Percentiles rank a stretch among this genome's conserved stretches.
phyloP scores from a whole-genome alignment of 2,888 invertebrate species.

The Drosophila eohydei region DNA sequence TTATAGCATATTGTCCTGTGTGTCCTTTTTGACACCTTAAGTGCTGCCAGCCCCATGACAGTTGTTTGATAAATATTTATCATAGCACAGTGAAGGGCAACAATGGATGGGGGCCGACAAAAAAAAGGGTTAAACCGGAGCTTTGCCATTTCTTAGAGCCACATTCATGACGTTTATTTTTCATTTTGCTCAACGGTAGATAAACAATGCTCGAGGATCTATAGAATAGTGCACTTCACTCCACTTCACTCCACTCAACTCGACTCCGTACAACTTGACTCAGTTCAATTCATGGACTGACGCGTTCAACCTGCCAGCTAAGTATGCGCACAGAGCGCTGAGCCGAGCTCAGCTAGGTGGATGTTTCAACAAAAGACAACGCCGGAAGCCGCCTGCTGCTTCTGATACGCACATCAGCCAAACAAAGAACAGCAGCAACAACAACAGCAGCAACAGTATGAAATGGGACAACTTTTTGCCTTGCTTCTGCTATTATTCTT shows the following conservation, averaged over 20 bases:
- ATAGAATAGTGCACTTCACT: conserved; percentile 38
- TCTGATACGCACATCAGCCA: conserved; percentile 45
- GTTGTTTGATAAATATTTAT: conserved; percentile 65
- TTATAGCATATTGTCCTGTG: conserved; percentile 32
- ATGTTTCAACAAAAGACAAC: conserved; percentile 52
- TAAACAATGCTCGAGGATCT: conserved; percentile 46
- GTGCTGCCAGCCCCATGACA: conserved; percentile 56
- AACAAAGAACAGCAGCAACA: conserved; percentile 13
- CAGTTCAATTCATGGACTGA: conserved; percentile 26
- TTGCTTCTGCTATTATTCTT: conserved; percentile 63
- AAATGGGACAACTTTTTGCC: conserved; percentile 35
- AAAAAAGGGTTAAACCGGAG: conserved; percentile 34
- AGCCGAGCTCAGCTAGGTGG: conserved; percentile 29
- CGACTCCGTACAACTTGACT: background rate
- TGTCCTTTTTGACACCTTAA: conserved; percentile 65
- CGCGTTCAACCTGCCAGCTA: conserved; percentile 44
- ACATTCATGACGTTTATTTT: conserved; percentile 49
- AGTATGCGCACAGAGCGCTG: conserved; percentile 32
- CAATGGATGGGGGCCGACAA: conserved; percentile 19
- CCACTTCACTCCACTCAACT: conserved; percentile 9
- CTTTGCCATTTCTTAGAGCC: conserved; percentile 30
- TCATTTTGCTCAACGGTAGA: conserved; percentile 55
- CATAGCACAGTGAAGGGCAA: conserved; percentile 29
- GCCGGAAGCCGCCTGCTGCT: conserved; percentile 44
- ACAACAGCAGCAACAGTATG: background rate